Conservation (phyloP, 2,888 invertebrate species). For the Tachina fera region DNA sequence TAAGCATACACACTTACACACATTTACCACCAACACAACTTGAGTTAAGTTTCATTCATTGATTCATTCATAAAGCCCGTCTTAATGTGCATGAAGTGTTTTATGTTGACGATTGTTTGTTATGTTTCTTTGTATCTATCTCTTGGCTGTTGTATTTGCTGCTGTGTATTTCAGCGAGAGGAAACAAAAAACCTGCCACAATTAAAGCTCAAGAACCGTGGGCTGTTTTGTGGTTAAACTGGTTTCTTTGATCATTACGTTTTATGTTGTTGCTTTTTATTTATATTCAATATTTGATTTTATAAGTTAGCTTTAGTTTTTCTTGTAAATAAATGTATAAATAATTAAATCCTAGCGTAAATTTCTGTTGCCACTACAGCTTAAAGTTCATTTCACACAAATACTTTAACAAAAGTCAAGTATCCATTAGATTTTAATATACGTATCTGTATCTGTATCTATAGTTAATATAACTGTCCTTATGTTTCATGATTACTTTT, state of each 20-base stretch:
- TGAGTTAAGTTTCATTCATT: slow-evolving; percentile 59
- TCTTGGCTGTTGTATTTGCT: slow-evolving; percentile 13
- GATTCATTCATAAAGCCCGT: slow-evolving; percentile 68
- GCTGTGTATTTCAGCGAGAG: neutral
- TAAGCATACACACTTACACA: neutral
- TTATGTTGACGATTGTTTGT: neutral
- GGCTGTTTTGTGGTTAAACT: slow-evolving; percentile 65
- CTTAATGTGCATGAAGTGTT: slow-evolving; percentile 49
- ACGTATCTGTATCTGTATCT: neutral
- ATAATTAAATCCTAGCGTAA: neutral
- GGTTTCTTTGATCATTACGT: slow-evolving; percentile 52
- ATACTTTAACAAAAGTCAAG: neutral
- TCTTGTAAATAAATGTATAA: neutral
- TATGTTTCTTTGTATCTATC: neutral
- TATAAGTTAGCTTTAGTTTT: slow-evolving; percentile 27
- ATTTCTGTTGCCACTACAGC: neutral
- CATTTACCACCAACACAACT: neutral
- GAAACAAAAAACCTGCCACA: slow-evolving; percentile 61
- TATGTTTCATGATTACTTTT: slow-evolving; percentile 50
- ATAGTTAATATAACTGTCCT: slow-evolving; percentile 56
- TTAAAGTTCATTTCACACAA: neutral
- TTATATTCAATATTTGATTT: slow-evolving; percentile 44
- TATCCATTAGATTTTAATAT: neutral
- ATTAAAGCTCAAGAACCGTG: slow-evolving; percentile 62
- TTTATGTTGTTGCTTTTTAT: slow-evolving; percentile 14